Evolutionary conservation across 2,888 invertebrate genomes (phyloP).

Genomic region (Oegoconia quadripuncta): DNA sequence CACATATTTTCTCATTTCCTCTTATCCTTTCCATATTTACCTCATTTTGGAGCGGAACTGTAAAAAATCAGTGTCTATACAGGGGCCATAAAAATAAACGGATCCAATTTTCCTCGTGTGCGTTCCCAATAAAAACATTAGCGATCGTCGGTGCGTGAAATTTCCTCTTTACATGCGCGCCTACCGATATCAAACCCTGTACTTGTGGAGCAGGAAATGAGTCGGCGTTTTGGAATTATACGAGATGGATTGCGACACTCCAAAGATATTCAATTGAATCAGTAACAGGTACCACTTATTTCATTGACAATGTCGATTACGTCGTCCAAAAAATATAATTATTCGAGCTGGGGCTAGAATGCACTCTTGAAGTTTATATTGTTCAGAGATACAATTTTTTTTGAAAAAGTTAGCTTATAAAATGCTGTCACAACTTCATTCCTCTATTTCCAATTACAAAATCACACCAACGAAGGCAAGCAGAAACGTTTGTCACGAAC

Average conservation of each 20-base stretch:
- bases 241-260: background rate
- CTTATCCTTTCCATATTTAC: conserved; percentile 15
- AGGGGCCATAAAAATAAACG: conserved; percentile 38
- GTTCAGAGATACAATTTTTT: no score
- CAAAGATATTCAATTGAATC: background rate
- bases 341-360: no score
- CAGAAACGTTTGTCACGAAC: conserved; percentile 11
- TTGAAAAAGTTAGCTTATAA: no score
- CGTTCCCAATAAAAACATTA: conserved; percentile 51
- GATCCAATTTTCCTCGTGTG: conserved; percentile 39
- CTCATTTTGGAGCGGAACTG: conserved; percentile 20
- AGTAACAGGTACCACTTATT: no score
- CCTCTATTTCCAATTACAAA: background rate
- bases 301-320: no score
- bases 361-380: no score
- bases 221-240: conserved; percentile 1
- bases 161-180: conserved; percentile 39
- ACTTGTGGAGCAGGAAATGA: conserved; percentile 10
- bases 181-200: conserved; percentile 18
- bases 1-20: conserved; percentile 5
- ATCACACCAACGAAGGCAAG: background rate
- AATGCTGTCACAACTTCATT: background rate
- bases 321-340: no score
- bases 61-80: conserved; percentile 40
- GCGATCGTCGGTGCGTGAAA: conserved; percentile 41